These are phyloP conservation scores for Maccullochella peelii DNA, from an alignment of 2,113 vertebrate species.

Conservation along the genomic window DNA sequence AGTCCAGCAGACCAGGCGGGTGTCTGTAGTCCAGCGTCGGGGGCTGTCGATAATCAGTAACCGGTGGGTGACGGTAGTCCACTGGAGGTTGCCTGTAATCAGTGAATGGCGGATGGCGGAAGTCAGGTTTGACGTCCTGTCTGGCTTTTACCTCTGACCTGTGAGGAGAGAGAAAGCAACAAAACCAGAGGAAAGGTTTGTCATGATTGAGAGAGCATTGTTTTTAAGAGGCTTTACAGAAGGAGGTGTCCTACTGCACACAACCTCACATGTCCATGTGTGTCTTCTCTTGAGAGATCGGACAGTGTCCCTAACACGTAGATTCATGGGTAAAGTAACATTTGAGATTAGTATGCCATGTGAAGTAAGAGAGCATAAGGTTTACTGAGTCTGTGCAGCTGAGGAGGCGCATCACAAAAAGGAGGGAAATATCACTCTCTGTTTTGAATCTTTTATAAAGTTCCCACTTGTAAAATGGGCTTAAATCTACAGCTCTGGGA, in stretches of 20 bases:
- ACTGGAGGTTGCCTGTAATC: slow-evolving; percentile 96
- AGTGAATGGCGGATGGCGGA: slow-evolving; percentile 95
- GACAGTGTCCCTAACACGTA: background rate
- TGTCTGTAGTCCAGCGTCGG: slow-evolving; percentile 95
- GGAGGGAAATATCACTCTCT: slow-evolving; percentile 45
- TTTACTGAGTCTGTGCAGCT: slow-evolving; percentile 15
- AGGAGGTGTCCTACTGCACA: background rate
- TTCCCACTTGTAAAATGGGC: slow-evolving; percentile 36
- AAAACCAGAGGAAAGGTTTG: slow-evolving; percentile 19
- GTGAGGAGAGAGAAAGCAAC: slow-evolving; percentile 78
- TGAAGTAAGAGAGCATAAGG: background rate
- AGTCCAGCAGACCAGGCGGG: slow-evolving; percentile 93
- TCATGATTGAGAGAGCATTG: background rate
- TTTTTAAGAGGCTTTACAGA: background rate
- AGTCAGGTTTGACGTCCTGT: slow-evolving; percentile 98
- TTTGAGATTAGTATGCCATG: background rate
- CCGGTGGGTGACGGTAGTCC: slow-evolving; percentile 96
- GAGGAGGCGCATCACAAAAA: slow-evolving; percentile 7
- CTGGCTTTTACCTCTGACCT: slow-evolving; percentile 99
- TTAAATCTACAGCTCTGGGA: slow-evolving; percentile 55
- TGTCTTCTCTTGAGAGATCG: background rate
- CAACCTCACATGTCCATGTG: background rate
- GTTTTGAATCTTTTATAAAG: slow-evolving; percentile 55
- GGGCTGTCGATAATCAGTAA: slow-evolving; percentile 94
- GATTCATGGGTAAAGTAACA: background rate